Evolutionary conservation across 2,113 vertebrate genomes (phyloP), one percentile per base, ranked within the genome.

Genomic region (Hiodon alosoides): DNA sequence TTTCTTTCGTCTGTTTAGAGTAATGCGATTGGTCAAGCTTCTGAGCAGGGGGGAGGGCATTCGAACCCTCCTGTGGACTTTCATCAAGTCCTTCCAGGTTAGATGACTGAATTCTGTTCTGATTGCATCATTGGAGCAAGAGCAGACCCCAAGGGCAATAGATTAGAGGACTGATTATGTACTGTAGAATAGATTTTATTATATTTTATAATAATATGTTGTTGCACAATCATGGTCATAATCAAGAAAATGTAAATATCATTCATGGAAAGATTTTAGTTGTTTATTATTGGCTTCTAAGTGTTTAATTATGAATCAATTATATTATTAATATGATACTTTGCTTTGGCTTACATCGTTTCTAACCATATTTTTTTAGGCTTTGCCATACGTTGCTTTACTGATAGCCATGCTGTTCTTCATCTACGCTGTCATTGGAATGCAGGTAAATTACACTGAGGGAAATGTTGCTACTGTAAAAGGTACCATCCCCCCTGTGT

Each of bases 41-140:
- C 91, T 99, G 82, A 99, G 95, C 87, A 90, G 97, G 77, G 97
- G 97, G 59, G 97, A 99, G 83, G 97, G 97, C 82, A 98, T 99
- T 86, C 91, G 97, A 79, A 99, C 96, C 0, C 85, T 99, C 61
- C 86, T 99, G 74, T 99, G 97, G 97, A 99, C 97, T 2, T 99
- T 99, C 78, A 97, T 99, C 85, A 99, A 99, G 80, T 99, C 97
- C 52, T 99, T 99, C 84, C 97, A 99, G 95, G 97, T 97, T 78
- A 88, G 90, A 54, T 1, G 31, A 31, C 31, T 31, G 31, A 31
- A 31, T 31, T 31, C 31, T 31, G 31, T 31, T 31, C 31, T 31
- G 31, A 31, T 31, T 31, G 31, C 31, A 31, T 31, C 31, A 31
- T 31, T 31, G 31, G 31, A 31, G 31, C 31, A 31, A 31, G 31